Conservation (phyloP, 1,140 invertebrate species). For the Littorina saxatilis region DNA sequence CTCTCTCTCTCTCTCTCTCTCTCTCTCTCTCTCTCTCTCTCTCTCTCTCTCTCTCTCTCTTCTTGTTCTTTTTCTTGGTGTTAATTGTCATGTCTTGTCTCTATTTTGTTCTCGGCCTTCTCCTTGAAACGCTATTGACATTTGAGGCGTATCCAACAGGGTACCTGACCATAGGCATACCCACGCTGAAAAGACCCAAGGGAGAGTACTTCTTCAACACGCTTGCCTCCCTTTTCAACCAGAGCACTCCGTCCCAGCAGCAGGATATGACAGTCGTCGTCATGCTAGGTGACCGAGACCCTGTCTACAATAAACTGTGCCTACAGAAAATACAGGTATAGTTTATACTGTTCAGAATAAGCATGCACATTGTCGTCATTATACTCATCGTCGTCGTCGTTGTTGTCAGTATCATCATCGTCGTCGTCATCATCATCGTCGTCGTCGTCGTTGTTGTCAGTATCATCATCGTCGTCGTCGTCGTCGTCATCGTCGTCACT, state of each 20-base stretch:
- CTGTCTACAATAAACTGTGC: conserved; percentile 51
- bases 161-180: conserved; percentile 69
- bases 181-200: conserved; percentile 59
- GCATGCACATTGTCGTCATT: no score
- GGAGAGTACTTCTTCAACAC: conserved; percentile 58
- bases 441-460: not conserved
- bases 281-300: conserved; percentile 58
- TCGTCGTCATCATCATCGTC: not conserved
- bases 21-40: not conserved
- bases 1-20: not conserved
- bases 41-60: not conserved
- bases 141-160: conserved; percentile 52
- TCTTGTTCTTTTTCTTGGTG: not conserved
- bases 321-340: conserved; percentile 37
- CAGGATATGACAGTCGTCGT: conserved; percentile 55
- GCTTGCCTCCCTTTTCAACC: conserved; percentile 56
- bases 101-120: not conserved
- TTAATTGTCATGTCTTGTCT: not conserved
- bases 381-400: no score
- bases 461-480: no score
- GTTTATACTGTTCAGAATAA: no score
- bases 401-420: no score
- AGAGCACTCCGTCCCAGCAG: conserved; percentile 46
- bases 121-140: not conserved
- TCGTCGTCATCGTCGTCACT: no score